Evolutionary conservation across 2,888 invertebrate genomes (phyloP), one percentile per base, ranked within the genome.

Genomic region (Lithodes maja): DNA sequence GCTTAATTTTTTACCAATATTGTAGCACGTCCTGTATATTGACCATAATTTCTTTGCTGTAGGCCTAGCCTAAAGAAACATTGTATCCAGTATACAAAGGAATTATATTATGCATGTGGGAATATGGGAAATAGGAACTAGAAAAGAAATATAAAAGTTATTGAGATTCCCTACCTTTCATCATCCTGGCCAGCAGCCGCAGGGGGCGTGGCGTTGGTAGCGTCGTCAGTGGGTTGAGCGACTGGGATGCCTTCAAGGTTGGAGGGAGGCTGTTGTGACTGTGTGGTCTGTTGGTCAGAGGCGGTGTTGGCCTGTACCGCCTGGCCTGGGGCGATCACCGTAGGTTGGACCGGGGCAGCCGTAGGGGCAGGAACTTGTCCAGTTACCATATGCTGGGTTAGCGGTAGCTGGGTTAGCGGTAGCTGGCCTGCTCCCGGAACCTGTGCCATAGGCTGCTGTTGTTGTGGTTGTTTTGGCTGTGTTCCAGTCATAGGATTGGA

Each of bases 211-310:
- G 90, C 86, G 17, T 80, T 86, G 83, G 90, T 50, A 53, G 85
- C 84, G 7, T 90, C 86, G 15, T 89, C 88, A 55, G 53, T 61
- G 12, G 88, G 88, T 74, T 85, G 85, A 2, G 68, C 85, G 2
- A 75, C 77, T 52, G 88, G 88, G 49, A 89, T 89, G 68, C 88
- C 88, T 49, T 89, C 88, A 50, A 89, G 77, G 49, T 89, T 89
- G 55, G 84, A 77, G 49, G 88, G 88, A 9, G 88, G 88, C 75
- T 81, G 80, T 12, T 85, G 88, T 55, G 79, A 53, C 50, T 68
- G 81, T 17, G 79, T 17, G 49, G 86, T 2, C 82, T 74, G 86
- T 61, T 78, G 78, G 49, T 86, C 81, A 2, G 75, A 9, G 52
- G 71, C 54, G 33, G 86, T 9, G 12, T 69, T 49, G 50, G 82